Conservation (phyloP, 2,113 vertebrate genomes). For the Carassius carassius region DNA sequence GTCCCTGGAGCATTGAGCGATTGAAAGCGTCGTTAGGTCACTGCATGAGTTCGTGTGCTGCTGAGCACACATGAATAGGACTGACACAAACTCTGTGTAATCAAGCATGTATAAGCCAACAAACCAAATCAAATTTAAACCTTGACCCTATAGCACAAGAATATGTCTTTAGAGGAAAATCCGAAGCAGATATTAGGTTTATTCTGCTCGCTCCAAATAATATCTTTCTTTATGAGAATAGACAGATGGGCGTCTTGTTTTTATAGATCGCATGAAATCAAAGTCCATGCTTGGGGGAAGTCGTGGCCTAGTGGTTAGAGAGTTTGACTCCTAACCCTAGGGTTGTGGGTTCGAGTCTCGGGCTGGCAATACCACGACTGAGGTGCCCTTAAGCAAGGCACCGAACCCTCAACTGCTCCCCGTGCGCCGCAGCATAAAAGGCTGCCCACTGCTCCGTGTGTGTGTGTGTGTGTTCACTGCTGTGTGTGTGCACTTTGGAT, state of each 20-base stretch:
- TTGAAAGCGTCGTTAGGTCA: not conserved
- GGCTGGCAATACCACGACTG: too few relatives aligned
- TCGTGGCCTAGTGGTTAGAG: too few relatives aligned
- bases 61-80: not conserved
- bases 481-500: too few relatives aligned
- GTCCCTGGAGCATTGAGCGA: conserved; percentile 5
- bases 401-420: too few relatives aligned
- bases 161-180: not conserved
- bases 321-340: too few relatives aligned
- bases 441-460: too few relatives aligned
- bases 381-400: too few relatives aligned
- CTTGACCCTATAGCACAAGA: not conserved
- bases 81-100: not conserved
- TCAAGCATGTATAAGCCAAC: not conserved
- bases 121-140: not conserved
- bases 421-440: too few relatives aligned
- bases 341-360: too few relatives aligned
- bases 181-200: not conserved
- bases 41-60: not conserved
- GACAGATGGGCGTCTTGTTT: not conserved
- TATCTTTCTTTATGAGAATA: not conserved
- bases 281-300: too few relatives aligned
- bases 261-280: not conserved
- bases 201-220: not conserved
- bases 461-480: too few relatives aligned